Base-by-base conservation (phyloP, 2,113 vertebrate genomes). In the Vulpes vulpes region DNA sequence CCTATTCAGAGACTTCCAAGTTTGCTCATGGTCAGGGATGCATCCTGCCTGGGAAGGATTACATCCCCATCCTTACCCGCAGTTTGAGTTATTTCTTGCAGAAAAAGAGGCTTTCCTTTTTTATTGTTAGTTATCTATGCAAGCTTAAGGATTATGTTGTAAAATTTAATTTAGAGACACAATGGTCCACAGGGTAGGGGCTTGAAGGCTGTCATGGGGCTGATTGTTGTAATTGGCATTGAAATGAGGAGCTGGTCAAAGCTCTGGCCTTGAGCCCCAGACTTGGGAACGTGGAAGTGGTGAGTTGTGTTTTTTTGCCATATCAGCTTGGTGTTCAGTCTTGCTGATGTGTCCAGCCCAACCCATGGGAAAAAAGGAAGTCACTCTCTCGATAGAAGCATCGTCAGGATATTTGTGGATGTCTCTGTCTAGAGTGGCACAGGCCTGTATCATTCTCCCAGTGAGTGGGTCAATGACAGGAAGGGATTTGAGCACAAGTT, bases 291-390 rank as follows among this genome's bases (percentile, higher is more conserved):
- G 1, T 87, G 97, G 98, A 97, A 96, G 96, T 98, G 90, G 93
- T 5, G 7, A 94, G 86, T 86, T 95, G 71, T 93, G 69, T 23
- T 57, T 97, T 91, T 97, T 57, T 79, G 84, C 96, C 32, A 0
- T 3, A n/a, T 97, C 79, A 91, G 94, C 96, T 8, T 49, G 82
- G 51, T 84, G 65, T 53, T 94, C 87, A 91, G 2, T 96, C 94
- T 97, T 96, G 95, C 97, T 97, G 97, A 97, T 86, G 79, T 43
- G 11, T 96, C 43, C 60, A 51, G 82, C 73, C 59, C 60, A 79
- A 84, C 60, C 83, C 92, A 35, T 97, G 97, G 93, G 97, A 86
- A 96, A 97, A 95, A 89, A 97, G 97, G 98, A 98, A 98, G 97
- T 96, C 94, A 23, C 8, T 35, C 76, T 89, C 32, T 88, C 1